Evolutionary conservation across 92 coral and sea anemone species (phyloP).

Genomic region (Epizoanthus illoricatus): DNA sequence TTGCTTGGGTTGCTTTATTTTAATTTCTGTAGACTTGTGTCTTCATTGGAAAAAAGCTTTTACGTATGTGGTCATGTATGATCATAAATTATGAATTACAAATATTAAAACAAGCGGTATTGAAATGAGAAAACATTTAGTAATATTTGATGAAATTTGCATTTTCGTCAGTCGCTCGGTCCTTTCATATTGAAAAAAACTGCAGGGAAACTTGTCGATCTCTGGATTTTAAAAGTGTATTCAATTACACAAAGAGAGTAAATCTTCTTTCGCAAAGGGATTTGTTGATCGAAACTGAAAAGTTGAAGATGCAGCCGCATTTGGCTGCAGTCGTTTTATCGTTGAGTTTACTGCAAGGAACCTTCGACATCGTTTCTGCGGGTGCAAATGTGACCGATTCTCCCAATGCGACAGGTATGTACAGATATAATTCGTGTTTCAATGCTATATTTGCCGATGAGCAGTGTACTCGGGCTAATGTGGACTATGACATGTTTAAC

Average conservation of each 20-base stretch:
- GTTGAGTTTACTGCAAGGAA: conserved; percentile 11
- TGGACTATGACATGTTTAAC: too few species aligned
- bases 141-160: conserved; percentile 30
- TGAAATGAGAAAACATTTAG: conserved; percentile 27
- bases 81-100: conserved; percentile 29
- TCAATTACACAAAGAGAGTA: background rate
- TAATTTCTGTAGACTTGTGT: background rate
- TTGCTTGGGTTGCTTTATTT: background rate
- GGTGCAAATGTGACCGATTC: background rate
- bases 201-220: background rate
- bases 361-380: background rate
- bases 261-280: background rate
- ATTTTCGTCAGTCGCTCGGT: conserved; percentile 38
- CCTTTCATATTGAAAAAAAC: conserved; percentile 9
- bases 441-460: background rate
- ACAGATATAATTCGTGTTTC: background rate
- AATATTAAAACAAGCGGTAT: conserved; percentile 30
- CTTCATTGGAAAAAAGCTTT: background rate
- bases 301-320: conserved; percentile 1
- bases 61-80: background rate
- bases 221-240: background rate
- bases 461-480: too few species aligned
- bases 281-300: background rate
- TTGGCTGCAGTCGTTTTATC: background rate
- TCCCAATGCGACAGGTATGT: conserved; percentile 14